phyloP scores from a whole-genome alignment of 2,888 invertebrate genomes.

The Ecdyonurus torrentis region DNA sequence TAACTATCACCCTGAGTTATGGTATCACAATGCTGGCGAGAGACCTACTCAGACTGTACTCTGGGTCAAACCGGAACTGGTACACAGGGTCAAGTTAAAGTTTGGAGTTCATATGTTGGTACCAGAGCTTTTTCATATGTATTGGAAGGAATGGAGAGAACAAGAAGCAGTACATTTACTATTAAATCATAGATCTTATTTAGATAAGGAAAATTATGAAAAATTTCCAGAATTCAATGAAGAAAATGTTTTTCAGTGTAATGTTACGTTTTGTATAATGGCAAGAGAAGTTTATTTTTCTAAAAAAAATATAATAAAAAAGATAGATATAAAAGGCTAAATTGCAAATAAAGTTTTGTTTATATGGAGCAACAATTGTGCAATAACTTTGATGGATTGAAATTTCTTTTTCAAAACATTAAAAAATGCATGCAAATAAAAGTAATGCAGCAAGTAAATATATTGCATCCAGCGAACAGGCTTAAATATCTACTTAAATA shows the following conservation, averaged over 20 bases:
- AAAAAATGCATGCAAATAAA: too few species aligned
- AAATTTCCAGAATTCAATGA: background rate
- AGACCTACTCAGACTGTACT: constrained; percentile 18
- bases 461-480: too few species aligned
- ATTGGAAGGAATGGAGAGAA: background rate
- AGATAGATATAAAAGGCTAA: too few species aligned
- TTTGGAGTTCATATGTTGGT: constrained; percentile 14
- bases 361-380: too few species aligned
- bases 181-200: background rate
- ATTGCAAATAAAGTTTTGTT: too few species aligned
- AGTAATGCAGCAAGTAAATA: too few species aligned
- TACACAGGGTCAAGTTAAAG: constrained; percentile 17
- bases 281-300: background rate
- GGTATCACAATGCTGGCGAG: constrained; percentile 21
- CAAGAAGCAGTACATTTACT: background rate
- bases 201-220: background rate
- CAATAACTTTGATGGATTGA: too few species aligned
- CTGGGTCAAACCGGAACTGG: constrained; percentile 16
- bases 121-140: background rate
- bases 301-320: too few species aligned
- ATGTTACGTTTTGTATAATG: background rate
- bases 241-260: background rate
- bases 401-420: too few species aligned
- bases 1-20: constrained; percentile 15
- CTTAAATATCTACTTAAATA: too few species aligned